Evolutionary conservation across 1,140 invertebrate species (phyloP), one percentile per base, ranked within the genome.

Genomic region (Capitella teleta): DNA sequence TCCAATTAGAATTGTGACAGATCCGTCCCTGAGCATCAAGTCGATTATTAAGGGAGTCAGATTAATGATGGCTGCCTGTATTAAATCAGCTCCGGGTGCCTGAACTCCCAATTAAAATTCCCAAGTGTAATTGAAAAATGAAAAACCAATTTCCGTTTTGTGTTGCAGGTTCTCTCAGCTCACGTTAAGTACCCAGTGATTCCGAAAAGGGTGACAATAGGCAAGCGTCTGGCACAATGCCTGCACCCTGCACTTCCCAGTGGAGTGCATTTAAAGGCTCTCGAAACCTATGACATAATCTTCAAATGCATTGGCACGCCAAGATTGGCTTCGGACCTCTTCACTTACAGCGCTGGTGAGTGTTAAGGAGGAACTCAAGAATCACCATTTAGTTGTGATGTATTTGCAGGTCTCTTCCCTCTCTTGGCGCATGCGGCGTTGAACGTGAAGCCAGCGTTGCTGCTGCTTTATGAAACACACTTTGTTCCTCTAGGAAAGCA

Each of bases 281-380:
- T 95, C 28, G 91, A 95, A 73, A 91, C 87, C 0, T 96, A 94
- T 69, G 86, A 90, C 60, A 83, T 90, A 53, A 88, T 94, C 62
- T 94, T 95, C 72, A 86, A 86, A 66, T 86, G 83, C 60, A 89
- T 93, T 73, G 87, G 87, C 41, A 82, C 84, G 30, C 82, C 84
- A 60, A 77, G 86, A 54, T 73, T 92, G 44, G 81, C 85, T 48
- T 79, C 85, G 61, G 86, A 92, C 66, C 74, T 91, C 23, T 90
- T 89, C 63, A 88, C 90, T 56, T 92, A 90, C 67, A 84, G 83
- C 23, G 40, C 41, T 18, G n/a, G 25, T 6, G 12, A 46, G 14
- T 28, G 8, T 46, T 26, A 32, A 14, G 16, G 8, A 10, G 10
- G 8, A 6, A 14, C 19, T 28, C 10, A 12, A 41, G 8, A 14